Conservation (phyloP, 2,888 invertebrate species). For the Coecobrya sp. region DNA sequence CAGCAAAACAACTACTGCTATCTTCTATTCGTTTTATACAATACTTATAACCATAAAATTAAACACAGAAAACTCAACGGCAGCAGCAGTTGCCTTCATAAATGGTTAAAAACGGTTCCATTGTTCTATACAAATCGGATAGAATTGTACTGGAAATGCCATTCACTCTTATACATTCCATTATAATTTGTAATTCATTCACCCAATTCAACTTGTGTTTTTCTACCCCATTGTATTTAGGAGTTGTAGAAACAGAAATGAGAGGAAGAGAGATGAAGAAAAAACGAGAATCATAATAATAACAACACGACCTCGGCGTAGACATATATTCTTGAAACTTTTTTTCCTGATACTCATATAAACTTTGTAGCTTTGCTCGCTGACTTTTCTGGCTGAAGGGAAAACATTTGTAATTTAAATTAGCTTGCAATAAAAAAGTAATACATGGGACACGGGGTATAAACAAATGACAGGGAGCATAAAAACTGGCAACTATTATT, state of each 20-base stretch:
- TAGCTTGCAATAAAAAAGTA: conserved; percentile 52
- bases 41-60: conserved; percentile 34
- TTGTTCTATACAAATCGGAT: conserved; percentile 70
- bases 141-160: conserved; percentile 42
- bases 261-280: background rate
- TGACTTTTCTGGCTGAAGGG: conserved; percentile 44
- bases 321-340: conserved; percentile 31
- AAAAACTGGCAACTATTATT: conserved; percentile 38
- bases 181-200: conserved; percentile 51
- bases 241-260: background rate
- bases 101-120: conserved; percentile 70
- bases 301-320: background rate
- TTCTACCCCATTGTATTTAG: conserved; percentile 31
- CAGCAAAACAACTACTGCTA: background rate
- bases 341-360: conserved; percentile 30
- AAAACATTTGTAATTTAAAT: conserved; percentile 73
- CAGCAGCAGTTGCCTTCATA: conserved; percentile 49
- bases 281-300: conserved; percentile 23
- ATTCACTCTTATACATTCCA: conserved; percentile 31
- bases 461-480: conserved; percentile 63
- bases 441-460: conserved; percentile 41
- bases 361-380: conserved; percentile 44
- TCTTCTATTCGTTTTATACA: background rate
- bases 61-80: background rate
- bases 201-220: conserved; percentile 30